phyloP scores from a whole-genome alignment of 2,797 vertebrate genomes.

The Cyclura pinguis region DNA sequence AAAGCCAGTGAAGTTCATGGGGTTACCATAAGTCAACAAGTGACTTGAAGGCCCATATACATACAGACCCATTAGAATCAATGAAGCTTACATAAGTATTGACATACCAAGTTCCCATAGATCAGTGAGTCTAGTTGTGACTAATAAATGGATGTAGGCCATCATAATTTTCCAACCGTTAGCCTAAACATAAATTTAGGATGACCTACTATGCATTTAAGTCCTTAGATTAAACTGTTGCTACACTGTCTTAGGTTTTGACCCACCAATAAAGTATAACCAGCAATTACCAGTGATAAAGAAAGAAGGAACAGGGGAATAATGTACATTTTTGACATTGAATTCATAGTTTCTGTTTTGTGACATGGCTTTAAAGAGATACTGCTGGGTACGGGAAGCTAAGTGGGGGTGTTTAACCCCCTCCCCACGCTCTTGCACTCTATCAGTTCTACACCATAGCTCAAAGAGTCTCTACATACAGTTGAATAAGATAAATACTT shows the following conservation, averaged over 20 bases:
- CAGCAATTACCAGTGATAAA: neutral
- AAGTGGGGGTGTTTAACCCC: neutral
- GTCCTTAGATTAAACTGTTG: neutral
- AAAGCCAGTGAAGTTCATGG: no score
- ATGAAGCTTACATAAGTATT: no score
- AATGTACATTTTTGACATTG: neutral
- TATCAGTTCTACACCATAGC: neutral
- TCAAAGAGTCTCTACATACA: neutral
- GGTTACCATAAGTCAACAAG: no score
- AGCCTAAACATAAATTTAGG: neutral
- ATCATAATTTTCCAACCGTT: neutral
- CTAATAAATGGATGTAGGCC: no score
- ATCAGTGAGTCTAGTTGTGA: no score
- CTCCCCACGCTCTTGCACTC: neutral
- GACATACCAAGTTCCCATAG: no score
- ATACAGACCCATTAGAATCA: no score
- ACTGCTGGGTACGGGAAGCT: neutral
- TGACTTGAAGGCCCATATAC: no score
- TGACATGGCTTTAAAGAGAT: neutral
- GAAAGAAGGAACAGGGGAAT: neutral
- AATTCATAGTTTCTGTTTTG: neutral
- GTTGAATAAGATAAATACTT: conserved; percentile 10
- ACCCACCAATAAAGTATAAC: neutral
- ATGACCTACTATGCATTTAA: neutral
- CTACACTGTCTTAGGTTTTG: neutral